Base-by-base conservation (phyloP, 1,140 invertebrate genomes). In the Lanistes nyassanus region DNA sequence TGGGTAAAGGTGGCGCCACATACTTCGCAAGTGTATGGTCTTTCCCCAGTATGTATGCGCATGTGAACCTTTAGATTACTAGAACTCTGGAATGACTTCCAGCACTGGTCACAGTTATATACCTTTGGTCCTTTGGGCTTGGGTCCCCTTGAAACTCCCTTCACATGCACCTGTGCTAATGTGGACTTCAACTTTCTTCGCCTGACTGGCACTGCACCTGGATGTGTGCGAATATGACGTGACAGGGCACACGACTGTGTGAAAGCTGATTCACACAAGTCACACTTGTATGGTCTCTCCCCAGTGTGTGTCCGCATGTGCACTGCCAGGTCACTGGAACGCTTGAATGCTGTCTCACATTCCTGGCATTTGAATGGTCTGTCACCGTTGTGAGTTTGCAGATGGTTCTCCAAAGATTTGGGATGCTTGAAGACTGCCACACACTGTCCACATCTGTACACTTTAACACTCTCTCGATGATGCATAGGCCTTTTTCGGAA, bases 31-130 rank as follows among this genome's bases (percentile, higher is more conserved):
- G 29, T 58, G 51, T 67, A 75, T 6, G 74, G 74, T 65, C n/a
- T 67, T 29, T 75, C 74, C 2, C 36, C 74, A 21, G 74, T 67
- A 36, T 75, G 74, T 13, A 67, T 67, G 16, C 74, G 23, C 36
- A 67, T 36, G 47, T 74, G 72, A 26, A 65, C 47, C 7, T 62
- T 64, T 3, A 74, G 47, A 29, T 65, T 74, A 31, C 60, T 74
- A n/a, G 58, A 65, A 29, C 58, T 31, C 16, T 29, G 37, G 23
- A 74, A 64, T 26, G 72, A 65, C 60, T 74, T 74, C 26, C 60
- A 58, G 31, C 72, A 74, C 47, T 65, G 47, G 6, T 60, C 58
- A 36, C 72, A 74, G 19, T 47, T 47, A 16, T 47, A 47, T 9
- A 47, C 31, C 34, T 65, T 65, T 11, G 31, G 31, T 0, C 64